These are phyloP conservation scores for Pica pica DNA, from an alignment of 2,113 vertebrate genomes.

Conservation along the genomic window DNA sequence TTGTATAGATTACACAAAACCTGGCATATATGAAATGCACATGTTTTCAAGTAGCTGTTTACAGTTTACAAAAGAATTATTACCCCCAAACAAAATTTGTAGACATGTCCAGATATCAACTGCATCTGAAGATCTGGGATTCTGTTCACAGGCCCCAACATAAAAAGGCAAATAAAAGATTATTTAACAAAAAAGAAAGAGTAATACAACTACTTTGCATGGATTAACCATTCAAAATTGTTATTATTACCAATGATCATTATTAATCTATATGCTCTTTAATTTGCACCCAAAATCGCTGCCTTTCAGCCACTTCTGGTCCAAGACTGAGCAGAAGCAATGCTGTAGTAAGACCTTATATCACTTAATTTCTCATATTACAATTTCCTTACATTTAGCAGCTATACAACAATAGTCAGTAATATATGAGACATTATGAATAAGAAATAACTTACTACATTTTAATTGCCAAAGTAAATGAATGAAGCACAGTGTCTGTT, in stretches of 20 bases:
- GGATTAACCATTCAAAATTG: not conserved
- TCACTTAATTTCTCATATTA: not conserved
- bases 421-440: not conserved
- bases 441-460: slow-evolving; percentile 12
- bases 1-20: not conserved
- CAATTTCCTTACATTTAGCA: slow-evolving; percentile 13
- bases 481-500: not conserved
- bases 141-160: not conserved
- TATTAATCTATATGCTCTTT: not conserved
- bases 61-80: not conserved
- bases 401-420: not conserved
- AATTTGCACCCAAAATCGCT: not conserved
- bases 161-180: not conserved
- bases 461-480: slow-evolving; percentile 46
- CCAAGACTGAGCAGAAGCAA: not conserved
- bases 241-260: not conserved
- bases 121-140: not conserved
- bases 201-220: not conserved
- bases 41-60: not conserved
- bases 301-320: not conserved
- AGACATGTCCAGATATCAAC: not conserved
- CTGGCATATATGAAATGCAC: not conserved
- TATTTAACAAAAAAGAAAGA: not conserved
- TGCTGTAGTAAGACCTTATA: not conserved
- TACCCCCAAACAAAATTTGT: not conserved